Base-by-base conservation (phyloP, 1,140 invertebrate species). In the Tyrophagus putrescentiae region DNA sequence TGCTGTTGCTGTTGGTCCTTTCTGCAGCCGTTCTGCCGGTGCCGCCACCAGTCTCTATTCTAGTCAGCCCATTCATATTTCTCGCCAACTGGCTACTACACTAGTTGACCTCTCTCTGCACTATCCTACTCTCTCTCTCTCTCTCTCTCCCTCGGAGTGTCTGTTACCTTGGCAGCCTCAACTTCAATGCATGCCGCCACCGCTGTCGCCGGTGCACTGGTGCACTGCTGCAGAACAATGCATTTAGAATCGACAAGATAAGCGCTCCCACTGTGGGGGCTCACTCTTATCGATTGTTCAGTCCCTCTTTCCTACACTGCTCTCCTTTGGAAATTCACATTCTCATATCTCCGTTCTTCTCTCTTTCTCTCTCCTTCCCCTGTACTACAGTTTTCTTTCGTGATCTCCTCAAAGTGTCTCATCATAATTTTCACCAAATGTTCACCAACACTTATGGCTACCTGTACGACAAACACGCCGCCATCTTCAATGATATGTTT, bases 361-460 rank as follows among this genome's bases (percentile, higher is more conserved):
- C 33, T 23, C 62, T 63, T 64, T 21, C 32, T 45, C 18, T 45
- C 5, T 52, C 61, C 53, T 53, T 60, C 23, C 64, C 62, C 64
- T 6, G 11, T 45, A 5, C n/a, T 72, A 44, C 72, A 94, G 90
- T 83, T 68, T 85, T 88, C 73, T 94, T 94, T 76, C 80, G 79
- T 65, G 80, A 85, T 54, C 76, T 95, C 62, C 74, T 97, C 70
- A 77, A 81, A 62, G 80, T 82, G 64, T 88, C 90, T 5, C 83
- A 86, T 66, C 76, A 75, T 65, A 86, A 85, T 69, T 88, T 96
- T 70, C 85, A 96, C 71, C 79, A 82, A 32, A 95, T 96, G 90
- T 97, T 95, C 76, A 83, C 85, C 66, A 79, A 80, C 66, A 95
- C 92, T 1, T 97, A 97, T 73, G 93, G 93, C 9, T 82, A 89